These are phyloP conservation scores for Hiodon tergisus DNA, from an alignment of 2,113 vertebrate species.

Conservation along the genomic window DNA sequence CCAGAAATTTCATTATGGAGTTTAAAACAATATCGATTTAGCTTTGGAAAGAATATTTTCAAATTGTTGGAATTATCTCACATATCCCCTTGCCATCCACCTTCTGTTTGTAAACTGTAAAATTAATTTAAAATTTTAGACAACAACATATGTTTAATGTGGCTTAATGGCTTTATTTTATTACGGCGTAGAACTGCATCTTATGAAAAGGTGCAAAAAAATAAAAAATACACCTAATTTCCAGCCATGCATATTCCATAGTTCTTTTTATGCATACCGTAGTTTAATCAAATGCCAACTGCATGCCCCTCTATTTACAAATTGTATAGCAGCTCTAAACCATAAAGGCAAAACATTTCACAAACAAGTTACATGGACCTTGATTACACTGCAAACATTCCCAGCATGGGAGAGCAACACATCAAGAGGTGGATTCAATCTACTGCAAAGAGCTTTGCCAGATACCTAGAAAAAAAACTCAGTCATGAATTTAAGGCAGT, in stretches of 20 bases:
- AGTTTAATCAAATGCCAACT: conserved; percentile 52
- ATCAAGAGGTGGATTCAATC: conserved; percentile 44
- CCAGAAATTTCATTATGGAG: no score
- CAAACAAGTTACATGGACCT: conserved; percentile 62
- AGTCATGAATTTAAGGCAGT: conserved; percentile 43
- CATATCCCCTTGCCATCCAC: background rate
- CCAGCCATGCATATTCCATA: conserved; percentile 29
- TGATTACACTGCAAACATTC: conserved; percentile 63
- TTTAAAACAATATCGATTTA: no score
- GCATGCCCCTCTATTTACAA: conserved; percentile 51
- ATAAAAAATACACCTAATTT: background rate
- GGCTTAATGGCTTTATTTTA: background rate
- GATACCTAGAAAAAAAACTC: conserved; percentile 41
- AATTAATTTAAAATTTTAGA: background rate
- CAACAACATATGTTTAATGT: background rate
- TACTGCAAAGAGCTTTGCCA: conserved; percentile 41
- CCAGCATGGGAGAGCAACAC: conserved; percentile 58
- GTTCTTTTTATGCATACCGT: conserved; percentile 35
- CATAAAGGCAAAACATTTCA: conserved; percentile 60
- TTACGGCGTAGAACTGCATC: background rate
- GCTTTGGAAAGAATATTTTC: no score
- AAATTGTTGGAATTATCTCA: background rate
- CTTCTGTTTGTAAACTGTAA: background rate
- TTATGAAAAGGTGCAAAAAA: conserved; percentile 22
- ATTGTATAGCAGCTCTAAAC: conserved; percentile 58